Percentiles rank a stretch among this genome's conserved stretches.
Evolutionary conservation across 2,797 vertebrate species (phyloP).

Genomic region (Gila robusta): DNA sequence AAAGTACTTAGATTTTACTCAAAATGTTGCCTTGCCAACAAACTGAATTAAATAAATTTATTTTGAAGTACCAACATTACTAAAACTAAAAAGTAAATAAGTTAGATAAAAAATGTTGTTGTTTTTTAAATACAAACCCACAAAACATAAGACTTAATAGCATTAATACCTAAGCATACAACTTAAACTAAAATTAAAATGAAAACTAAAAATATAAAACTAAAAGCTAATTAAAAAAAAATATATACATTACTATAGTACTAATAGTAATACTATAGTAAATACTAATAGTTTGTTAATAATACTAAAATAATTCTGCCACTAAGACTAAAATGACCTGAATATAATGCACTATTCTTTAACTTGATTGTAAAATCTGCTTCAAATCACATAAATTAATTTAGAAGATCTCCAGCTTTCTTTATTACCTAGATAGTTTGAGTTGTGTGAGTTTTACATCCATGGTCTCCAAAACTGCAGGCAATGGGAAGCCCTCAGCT

Average conservation of each 20-base stretch:
- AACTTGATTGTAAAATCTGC: neutral
- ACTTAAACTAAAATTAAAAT: neutral
- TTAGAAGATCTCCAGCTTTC: neutral
- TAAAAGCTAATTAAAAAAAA: neutral
- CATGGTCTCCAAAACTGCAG: slow-evolving; percentile 86
- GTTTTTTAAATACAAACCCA: neutral
- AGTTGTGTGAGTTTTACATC: slow-evolving; percentile 84
- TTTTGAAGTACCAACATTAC: neutral
- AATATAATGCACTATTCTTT: neutral
- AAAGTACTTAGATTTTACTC: too few species aligned
- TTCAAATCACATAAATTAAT: neutral
- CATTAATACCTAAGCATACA: neutral
- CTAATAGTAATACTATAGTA: neutral
- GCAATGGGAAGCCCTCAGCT: slow-evolving; percentile 67
- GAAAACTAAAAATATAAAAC: neutral
- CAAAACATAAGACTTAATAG: neutral
- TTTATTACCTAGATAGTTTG: slow-evolving; percentile 83
- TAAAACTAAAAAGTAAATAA: neutral
- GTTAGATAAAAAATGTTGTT: neutral
- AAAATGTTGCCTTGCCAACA: neutral
- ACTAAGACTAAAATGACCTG: neutral
- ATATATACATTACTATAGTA: neutral
- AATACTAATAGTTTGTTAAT: neutral
- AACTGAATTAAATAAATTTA: neutral
- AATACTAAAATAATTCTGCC: neutral